Conservation (phyloP, 1,140 invertebrate species). For the Aphis gossypii region DNA sequence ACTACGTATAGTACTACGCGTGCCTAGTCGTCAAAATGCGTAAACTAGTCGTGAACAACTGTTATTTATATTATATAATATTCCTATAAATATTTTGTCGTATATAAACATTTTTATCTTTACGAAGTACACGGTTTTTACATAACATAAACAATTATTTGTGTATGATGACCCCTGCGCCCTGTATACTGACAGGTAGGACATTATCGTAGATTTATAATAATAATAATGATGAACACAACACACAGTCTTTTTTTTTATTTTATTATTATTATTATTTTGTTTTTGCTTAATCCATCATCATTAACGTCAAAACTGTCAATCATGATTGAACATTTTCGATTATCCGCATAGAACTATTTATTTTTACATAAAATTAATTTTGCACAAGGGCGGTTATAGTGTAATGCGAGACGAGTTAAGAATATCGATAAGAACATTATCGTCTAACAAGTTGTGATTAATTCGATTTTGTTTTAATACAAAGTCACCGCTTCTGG, state of each 20-base stretch:
- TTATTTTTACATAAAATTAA: constrained; percentile 46
- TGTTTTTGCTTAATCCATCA: constrained; percentile 39
- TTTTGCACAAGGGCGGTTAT: constrained; percentile 10
- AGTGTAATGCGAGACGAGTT: neutral
- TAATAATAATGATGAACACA: constrained; percentile 55
- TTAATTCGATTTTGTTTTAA: constrained; percentile 17
- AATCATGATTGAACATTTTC: constrained; percentile 55
- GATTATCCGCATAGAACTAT: constrained; percentile 22
- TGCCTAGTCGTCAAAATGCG: neutral
- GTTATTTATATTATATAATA: neutral
- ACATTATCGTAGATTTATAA: constrained; percentile 43
- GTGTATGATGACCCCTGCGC: neutral
- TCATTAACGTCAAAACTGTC: constrained; percentile 58
- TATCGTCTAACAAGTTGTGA: constrained; percentile 30
- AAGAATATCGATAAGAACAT: constrained; percentile 17
- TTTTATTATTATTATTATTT: constrained; percentile 35
- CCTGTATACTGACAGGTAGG: constrained; percentile 13
- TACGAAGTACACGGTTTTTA: neutral
- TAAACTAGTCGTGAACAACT: neutral
- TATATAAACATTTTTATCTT: neutral
- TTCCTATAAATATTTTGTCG: neutral
- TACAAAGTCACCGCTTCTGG: constrained; percentile 2
- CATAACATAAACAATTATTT: constrained; percentile 10
- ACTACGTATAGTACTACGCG: neutral
- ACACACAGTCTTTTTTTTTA: constrained; percentile 55